A percentile compares a stretch with the other conserved stretches of the same genome.
Evolutionary conservation across 2,113 vertebrate species (phyloP).

Genomic region (Parotia lawesii): DNA sequence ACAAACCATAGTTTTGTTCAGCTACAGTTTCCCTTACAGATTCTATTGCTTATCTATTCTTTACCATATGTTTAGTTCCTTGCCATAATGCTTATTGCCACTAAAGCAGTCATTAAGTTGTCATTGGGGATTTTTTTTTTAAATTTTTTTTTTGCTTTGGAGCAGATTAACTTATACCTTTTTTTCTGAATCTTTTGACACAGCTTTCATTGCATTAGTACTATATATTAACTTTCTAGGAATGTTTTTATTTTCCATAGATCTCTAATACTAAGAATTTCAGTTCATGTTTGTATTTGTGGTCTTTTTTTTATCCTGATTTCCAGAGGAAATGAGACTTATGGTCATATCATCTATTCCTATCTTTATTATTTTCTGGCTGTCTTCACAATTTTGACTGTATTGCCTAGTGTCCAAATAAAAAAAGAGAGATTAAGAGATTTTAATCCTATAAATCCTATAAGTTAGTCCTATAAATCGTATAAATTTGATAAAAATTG

Average conservation of each 20-base stretch:
- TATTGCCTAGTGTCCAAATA: background rate
- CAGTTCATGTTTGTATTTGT: background rate
- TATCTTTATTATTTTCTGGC: background rate
- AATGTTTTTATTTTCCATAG: background rate
- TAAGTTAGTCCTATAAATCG: background rate
- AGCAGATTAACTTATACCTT: background rate
- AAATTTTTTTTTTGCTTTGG: background rate
- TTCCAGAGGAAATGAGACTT: background rate
- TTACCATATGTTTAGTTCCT: background rate
- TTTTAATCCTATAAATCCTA: background rate
- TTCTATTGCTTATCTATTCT: background rate
- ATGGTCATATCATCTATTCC: rapidly evolving
- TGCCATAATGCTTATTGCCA: background rate
- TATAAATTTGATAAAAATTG: background rate
- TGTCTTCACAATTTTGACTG: background rate
- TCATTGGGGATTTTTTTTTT: background rate
- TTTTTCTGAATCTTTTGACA: background rate
- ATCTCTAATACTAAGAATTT: background rate
- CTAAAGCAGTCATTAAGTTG: background rate
- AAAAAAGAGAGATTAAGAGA: background rate
- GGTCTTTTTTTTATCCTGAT: background rate
- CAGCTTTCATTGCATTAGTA: background rate
- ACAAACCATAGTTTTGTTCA: background rate
- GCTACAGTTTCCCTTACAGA: background rate
- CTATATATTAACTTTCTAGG: background rate